Evolutionary conservation across 2,113 vertebrate species (phyloP).

Genomic region (Gallinago media): DNA sequence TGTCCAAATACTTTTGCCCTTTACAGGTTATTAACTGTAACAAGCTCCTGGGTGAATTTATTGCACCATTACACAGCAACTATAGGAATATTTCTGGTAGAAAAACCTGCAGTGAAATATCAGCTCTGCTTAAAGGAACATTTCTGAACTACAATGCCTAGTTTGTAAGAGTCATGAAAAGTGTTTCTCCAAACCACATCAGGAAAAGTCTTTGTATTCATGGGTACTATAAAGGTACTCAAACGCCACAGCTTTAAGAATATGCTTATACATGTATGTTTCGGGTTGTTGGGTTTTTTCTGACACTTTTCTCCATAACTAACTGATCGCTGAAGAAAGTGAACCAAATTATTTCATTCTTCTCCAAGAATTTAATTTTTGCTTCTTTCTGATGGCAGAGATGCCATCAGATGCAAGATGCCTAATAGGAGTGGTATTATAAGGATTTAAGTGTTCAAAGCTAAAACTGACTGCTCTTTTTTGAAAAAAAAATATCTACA

Average conservation of each 20-base stretch:
- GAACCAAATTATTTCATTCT: neutral
- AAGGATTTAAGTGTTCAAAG: neutral
- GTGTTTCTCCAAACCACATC: neutral
- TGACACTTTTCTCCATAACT: neutral
- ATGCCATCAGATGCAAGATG: neutral
- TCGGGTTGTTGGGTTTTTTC: neutral
- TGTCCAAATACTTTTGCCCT: slow-evolving; percentile 60
- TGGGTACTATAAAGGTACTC: neutral
- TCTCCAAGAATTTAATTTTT: neutral
- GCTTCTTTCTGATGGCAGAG: neutral
- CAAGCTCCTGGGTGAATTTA: slow-evolving; percentile 39
- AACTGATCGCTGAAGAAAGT: neutral
- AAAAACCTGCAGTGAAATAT: neutral
- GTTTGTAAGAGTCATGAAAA: neutral
- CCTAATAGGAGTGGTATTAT: rapidly evolving
- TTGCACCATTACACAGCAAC: slow-evolving; percentile 24
- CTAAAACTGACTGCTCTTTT: neutral
- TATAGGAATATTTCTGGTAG: neutral
- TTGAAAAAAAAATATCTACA: neutral
- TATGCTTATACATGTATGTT: neutral
- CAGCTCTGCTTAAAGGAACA: neutral
- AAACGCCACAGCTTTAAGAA: neutral
- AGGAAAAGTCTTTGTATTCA: neutral
- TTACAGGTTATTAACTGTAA: slow-evolving; percentile 64
- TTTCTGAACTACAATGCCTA: neutral